Conservation (phyloP, 2,888 invertebrate species). For the Aromia moschata region DNA sequence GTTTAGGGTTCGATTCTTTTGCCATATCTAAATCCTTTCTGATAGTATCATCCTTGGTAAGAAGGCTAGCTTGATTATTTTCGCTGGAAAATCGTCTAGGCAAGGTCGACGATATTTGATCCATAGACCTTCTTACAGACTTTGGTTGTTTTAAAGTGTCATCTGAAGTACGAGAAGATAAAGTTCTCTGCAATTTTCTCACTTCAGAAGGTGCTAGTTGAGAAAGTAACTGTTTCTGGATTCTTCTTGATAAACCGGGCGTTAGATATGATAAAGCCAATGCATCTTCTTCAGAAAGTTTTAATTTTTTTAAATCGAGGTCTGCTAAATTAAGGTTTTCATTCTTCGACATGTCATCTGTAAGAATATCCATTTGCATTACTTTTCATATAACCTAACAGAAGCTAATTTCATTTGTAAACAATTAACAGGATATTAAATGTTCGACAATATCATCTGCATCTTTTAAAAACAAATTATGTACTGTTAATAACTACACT, state of each 20-base stretch:
- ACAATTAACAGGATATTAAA: no score
- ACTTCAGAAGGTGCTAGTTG: conserved; percentile 77
- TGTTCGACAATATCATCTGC: no score
- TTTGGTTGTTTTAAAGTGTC: conserved; percentile 34
- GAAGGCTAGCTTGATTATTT: conserved; percentile 33
- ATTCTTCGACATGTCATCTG: conserved; percentile 56
- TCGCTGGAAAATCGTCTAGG: conserved; percentile 62
- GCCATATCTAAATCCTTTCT: conserved; percentile 28
- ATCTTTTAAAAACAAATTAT: no score
- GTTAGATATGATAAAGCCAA: conserved; percentile 75
- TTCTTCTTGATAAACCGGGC: conserved; percentile 75
- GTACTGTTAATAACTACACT: no score
- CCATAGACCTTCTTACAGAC: conserved; percentile 42
- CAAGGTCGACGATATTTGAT: conserved; percentile 55
- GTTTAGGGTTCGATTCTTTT: conserved; percentile 30
- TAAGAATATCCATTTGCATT: conserved; percentile 38
- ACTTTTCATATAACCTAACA: conserved; percentile 1
- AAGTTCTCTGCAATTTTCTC: conserved; percentile 72
- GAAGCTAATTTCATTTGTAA: not conserved
- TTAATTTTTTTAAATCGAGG: conserved; percentile 74
- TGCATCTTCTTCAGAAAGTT: conserved; percentile 75
- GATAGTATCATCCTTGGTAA: conserved; percentile 2
- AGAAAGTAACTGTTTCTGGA: conserved; percentile 76
- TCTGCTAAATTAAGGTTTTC: conserved; percentile 63
- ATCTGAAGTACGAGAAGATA: conserved; percentile 64